A percentile compares a stretch with the other conserved stretches of the same genome.
These are phyloP conservation scores for Tetranychus cinnabarinus DNA, from an alignment of 1,140 invertebrate genomes.

Conservation along the genomic window DNA sequence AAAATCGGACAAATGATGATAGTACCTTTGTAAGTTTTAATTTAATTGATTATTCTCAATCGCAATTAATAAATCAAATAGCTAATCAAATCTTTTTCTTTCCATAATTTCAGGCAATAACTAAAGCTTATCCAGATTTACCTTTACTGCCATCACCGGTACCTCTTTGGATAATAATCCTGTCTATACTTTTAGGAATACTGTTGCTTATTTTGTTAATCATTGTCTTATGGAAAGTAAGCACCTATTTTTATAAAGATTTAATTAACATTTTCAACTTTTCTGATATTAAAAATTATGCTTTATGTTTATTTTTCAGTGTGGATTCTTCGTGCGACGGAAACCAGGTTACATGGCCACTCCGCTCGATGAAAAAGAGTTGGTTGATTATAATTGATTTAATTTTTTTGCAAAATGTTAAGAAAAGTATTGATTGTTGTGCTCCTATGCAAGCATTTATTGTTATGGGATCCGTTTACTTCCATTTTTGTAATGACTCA, in stretches of 20 bases:
- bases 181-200: constrained; percentile 49
- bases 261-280: not conserved
- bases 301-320: constrained; percentile 13
- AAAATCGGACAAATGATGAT: constrained; percentile 38
- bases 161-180: constrained; percentile 56
- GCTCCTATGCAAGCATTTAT: no score
- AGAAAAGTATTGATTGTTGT: no score
- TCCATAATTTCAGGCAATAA: constrained; percentile 29
- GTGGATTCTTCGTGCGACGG: constrained; percentile 66
- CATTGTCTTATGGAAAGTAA: constrained; percentile 44
- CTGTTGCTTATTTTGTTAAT: constrained; percentile 48
- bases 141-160: constrained; percentile 35
- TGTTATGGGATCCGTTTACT: no score
- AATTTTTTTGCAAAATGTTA: no score
- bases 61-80: not conserved
- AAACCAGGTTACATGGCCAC: constrained; percentile 17
- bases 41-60: no score
- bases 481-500: no score
- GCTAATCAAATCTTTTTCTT: constrained; percentile 8
- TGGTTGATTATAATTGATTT: not conserved
- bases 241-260: not conserved
- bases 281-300: not conserved
- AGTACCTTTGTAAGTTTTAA: constrained; percentile 9
- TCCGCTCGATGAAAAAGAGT: constrained; percentile 12
- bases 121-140: constrained; percentile 49